Evolutionary conservation across 2,797 vertebrate species (phyloP), one percentile per base, ranked within the genome.

Genomic region (Brachyalestes nurse): DNA sequence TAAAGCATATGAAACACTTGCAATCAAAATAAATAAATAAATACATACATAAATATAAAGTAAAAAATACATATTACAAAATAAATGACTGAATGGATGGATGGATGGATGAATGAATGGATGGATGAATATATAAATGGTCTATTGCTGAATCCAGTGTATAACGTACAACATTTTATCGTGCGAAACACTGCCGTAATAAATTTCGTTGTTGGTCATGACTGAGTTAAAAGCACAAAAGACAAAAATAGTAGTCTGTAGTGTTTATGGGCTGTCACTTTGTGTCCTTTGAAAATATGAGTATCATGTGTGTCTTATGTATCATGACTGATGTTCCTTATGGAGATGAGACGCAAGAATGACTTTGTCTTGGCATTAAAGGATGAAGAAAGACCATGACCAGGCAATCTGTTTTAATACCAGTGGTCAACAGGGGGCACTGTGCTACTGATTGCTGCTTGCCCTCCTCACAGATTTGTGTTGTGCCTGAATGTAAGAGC

Each of bases 361-460:
- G 77, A 51, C 8, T 47, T 16, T 61, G 21, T 6, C 14, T 38
- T 64, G 0, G 8, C 7, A 21, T 0, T 42, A n/a, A n/a, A 7
- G 19, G 34, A 0, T 6, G 6, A 9, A 14, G 7, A 13, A 14
- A 23, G 45, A 25, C 23, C 28, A 38, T 65, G 25, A 62, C 10
- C 23, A 40, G 14, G 13, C 45, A 47, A 38, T 38, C 7, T 69
- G 66, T 14, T 49, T 45, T 42, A 69, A n/a, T 25, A 53, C 6
- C 40, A 42, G 7, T 53, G n/a, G 65, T 61, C 80, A 66, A 72
- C 23, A 82, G 80, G 71, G 66, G 73, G 75, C 80, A 61, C 80
- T 77, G 75, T 16, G 53, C 49, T 38, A 1, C 55, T 58, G 34
- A 42, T 9, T 38, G 10, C 38, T 57, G 19, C 28, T 72, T 72